Evolutionary conservation across 2,113 vertebrate species (phyloP).

Genomic region (Hippocampus zosterae): DNA sequence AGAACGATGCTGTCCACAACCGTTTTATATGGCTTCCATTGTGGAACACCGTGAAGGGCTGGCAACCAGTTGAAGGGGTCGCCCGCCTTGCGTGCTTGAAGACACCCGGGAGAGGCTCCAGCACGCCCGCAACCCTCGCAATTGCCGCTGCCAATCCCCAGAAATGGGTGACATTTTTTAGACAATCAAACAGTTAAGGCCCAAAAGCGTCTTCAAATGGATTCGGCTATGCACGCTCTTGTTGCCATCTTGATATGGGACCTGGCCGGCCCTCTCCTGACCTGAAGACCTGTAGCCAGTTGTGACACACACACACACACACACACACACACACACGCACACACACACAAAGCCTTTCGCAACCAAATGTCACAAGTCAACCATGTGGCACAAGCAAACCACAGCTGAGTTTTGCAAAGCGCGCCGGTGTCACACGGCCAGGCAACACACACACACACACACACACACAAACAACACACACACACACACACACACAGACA

Average conservation of each 20-base stretch:
- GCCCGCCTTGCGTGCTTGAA: too few relatives aligned
- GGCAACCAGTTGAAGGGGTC: too few relatives aligned
- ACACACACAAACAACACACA: too few relatives aligned
- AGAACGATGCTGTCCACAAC: too few relatives aligned
- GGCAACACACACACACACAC: neutral
- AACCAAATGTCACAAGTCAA: neutral
- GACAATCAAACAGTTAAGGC: too few relatives aligned
- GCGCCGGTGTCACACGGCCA: slow-evolving; percentile 2
- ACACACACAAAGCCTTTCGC: neutral
- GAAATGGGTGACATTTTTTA: too few relatives aligned
- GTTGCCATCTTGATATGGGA: neutral
- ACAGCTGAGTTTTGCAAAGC: slow-evolving; percentile 17
- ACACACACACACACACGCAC: neutral
- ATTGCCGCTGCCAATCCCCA: too few relatives aligned
- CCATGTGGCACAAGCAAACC: slow-evolving; percentile 1
- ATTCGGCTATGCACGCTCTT: neutral
- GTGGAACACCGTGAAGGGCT: too few relatives aligned
- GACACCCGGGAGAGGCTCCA: too few relatives aligned
- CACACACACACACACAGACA: neutral
- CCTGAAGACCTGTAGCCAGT: neutral
- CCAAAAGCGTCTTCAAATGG: too few relatives aligned
- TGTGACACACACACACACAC: neutral
- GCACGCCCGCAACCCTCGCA: too few relatives aligned
- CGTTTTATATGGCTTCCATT: too few relatives aligned
- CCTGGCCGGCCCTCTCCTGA: neutral